Evolutionary conservation across 92 coral and sea anemone genomes (phyloP).

Genomic region (Parazoanthus swiftii): DNA sequence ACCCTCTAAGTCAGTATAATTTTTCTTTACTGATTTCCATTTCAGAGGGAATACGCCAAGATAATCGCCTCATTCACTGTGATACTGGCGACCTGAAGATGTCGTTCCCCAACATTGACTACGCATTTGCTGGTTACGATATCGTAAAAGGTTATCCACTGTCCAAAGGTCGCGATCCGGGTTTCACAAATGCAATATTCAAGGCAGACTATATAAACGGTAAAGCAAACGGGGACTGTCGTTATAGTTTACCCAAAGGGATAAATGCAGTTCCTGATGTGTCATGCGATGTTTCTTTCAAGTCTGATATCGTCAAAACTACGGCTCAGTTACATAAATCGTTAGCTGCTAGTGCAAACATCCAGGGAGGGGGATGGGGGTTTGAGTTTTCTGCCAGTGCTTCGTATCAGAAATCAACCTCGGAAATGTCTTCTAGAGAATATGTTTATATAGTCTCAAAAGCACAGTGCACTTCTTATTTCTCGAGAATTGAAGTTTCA

Average conservation of each 20-base stretch:
- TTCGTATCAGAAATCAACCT: constrained; percentile 41
- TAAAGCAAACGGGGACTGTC: constrained; percentile 23
- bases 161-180: constrained; percentile 25
- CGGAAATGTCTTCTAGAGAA: constrained; percentile 52
- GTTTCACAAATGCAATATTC: constrained; percentile 30
- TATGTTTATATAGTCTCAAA: constrained; percentile 48
- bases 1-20: background rate
- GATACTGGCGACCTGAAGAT: constrained; percentile 6
- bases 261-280: constrained; percentile 27
- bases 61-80: constrained; percentile 18
- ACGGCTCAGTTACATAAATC: constrained; percentile 9
- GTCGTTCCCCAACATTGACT: constrained; percentile 31
- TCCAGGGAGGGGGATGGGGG: constrained; percentile 46
- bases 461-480: constrained; percentile 50
- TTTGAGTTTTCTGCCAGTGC: constrained; percentile 56
- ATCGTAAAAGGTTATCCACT: constrained; percentile 20
- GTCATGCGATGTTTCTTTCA: constrained; percentile 22
- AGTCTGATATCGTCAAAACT: constrained; percentile 18
- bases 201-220: constrained; percentile 24
- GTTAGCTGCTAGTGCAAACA: constrained; percentile 16
- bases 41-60: constrained; percentile 22
- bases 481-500: constrained; percentile 39
- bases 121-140: constrained; percentile 22
- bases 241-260: constrained; percentile 22
- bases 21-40: background rate